A percentile compares a stretch with the other conserved stretches of the same genome.
Conservation (phyloP, 2,113 vertebrate genomes). For the Colaptes auratus region DNA sequence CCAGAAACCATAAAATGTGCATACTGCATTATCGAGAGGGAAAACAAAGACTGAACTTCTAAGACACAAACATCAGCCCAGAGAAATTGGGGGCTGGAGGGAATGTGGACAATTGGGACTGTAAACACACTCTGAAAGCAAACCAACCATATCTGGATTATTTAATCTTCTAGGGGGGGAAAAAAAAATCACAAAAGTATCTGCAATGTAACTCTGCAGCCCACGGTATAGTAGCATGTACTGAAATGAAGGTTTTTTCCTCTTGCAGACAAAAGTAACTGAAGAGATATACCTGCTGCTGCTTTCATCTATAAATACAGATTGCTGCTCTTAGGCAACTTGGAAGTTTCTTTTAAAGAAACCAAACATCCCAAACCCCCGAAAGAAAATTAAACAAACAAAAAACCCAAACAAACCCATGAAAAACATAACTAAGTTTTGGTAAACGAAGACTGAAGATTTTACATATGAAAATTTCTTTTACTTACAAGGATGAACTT, state of each 20-base stretch:
- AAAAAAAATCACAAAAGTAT: not conserved
- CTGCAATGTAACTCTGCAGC: not conserved
- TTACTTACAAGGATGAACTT: not conserved
- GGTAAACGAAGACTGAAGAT: not conserved
- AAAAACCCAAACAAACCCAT: not conserved
- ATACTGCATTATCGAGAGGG: not conserved
- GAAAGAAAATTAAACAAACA: too few relatives aligned
- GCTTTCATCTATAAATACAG: not conserved
- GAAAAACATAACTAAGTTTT: not conserved
- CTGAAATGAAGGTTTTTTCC: not conserved
- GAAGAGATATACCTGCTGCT: not conserved
- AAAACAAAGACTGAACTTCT: not conserved
- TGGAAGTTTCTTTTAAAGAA: not conserved
- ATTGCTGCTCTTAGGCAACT: not conserved
- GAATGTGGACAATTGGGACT: not conserved
- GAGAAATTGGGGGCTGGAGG: not conserved
- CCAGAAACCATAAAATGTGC: not conserved
- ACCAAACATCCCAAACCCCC: too few relatives aligned
- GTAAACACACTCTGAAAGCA: not conserved
- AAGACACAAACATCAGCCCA: not conserved
- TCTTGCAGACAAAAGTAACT: not conserved
- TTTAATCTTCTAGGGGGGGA: not conserved
- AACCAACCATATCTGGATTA: not conserved
- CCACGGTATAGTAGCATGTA: not conserved
- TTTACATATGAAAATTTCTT: not conserved